Percentiles rank a stretch among this genome's conserved stretches.
Evolutionary conservation across 2,797 vertebrate genomes (phyloP).

Genomic region (Sebastes itinus): DNA sequence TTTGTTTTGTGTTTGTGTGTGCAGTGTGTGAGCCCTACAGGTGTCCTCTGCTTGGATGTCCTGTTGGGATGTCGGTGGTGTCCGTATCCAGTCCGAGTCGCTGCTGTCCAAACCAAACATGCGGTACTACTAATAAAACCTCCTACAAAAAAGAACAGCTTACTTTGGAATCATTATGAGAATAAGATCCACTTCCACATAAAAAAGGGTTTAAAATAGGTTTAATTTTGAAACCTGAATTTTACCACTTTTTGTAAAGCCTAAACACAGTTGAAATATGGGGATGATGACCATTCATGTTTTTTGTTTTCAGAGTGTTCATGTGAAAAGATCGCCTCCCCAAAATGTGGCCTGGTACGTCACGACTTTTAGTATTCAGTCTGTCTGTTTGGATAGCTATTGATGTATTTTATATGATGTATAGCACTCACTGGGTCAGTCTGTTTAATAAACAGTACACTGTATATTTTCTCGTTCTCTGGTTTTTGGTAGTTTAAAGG

Average conservation of each 20-base stretch:
- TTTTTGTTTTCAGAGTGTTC: slow-evolving; percentile 86
- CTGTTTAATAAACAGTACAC: too few relatives aligned
- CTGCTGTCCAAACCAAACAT: slow-evolving; percentile 91
- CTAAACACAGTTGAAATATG: not conserved
- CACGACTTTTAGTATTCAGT: not conserved
- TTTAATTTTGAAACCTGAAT: not conserved
- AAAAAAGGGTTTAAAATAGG: not conserved
- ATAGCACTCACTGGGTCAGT: not conserved
- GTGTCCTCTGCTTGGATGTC: slow-evolving; percentile 87
- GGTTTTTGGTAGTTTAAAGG: not conserved
- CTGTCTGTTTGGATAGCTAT: not conserved
- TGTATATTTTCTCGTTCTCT: not conserved
- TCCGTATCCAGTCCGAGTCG: slow-evolving; percentile 82
- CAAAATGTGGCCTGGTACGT: slow-evolving; percentile 91
- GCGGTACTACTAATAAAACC: slow-evolving; percentile 80
- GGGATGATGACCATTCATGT: not conserved
- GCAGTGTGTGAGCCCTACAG: slow-evolving; percentile 91
- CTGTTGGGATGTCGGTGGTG: slow-evolving; percentile 86
- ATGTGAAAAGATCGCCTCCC: slow-evolving; percentile 87
- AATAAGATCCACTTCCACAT: not conserved
- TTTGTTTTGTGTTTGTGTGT: slow-evolving; percentile 11
- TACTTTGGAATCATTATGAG: not conserved
- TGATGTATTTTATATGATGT: slow-evolving; percentile 1
- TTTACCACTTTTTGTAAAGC: not conserved
- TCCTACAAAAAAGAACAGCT: too few relatives aligned